Percentiles rank a stretch among this genome's conserved stretches.
phyloP scores from a whole-genome alignment of 2,113 vertebrate genomes.

The Grantiella picta region DNA sequence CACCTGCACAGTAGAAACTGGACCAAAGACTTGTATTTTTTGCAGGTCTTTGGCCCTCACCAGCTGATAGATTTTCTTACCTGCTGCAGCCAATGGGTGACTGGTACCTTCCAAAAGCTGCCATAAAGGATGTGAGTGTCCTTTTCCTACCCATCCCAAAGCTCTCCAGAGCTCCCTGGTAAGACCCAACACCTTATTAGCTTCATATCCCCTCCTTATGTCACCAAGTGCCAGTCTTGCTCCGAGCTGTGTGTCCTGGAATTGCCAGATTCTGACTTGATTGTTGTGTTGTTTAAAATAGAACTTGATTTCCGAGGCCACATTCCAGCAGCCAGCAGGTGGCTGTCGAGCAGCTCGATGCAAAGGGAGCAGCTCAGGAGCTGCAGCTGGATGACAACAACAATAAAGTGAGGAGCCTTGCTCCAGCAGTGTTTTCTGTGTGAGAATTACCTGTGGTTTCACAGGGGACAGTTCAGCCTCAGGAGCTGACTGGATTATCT shows the following conservation, averaged over 20 bases:
- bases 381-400: not conserved
- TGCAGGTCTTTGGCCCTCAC: constrained; percentile 29
- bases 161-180: not conserved
- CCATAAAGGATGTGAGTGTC: not conserved
- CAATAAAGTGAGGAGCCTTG: not conserved
- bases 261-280: not conserved
- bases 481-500: not conserved
- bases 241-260: not conserved
- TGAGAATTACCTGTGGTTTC: not conserved
- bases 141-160: not conserved
- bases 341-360: constrained; percentile 14
- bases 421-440: not conserved
- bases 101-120: not conserved
- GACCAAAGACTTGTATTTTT: constrained; percentile 32
- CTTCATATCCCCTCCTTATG: not conserved
- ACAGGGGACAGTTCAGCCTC: not conserved
- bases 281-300: not conserved
- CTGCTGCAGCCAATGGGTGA: not conserved
- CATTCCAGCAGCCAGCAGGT: constrained; percentile 23
- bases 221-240: not conserved
- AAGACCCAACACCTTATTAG: not conserved
- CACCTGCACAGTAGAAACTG: not conserved
- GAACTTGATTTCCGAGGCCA: not conserved
- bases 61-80: not conserved
- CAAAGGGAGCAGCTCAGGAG: not conserved